Evolutionary conservation across 2,113 vertebrate species (phyloP).

Genomic region (Pachycephala philippinensis): DNA sequence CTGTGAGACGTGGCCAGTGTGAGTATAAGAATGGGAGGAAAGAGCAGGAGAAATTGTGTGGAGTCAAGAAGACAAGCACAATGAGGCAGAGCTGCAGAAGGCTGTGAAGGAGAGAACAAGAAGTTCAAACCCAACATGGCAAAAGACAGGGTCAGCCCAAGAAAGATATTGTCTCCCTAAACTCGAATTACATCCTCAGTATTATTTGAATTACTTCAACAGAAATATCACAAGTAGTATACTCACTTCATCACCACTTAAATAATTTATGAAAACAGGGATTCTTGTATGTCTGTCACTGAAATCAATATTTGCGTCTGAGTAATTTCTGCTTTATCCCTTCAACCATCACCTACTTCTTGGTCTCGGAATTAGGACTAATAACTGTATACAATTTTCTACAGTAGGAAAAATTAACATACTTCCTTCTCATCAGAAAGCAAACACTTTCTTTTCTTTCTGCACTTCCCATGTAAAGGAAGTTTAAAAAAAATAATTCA

Average conservation of each 20-base stretch:
- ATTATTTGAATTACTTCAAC: background rate
- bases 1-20: background rate
- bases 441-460: background rate
- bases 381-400: rapidly evolving
- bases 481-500: background rate
- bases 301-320: background rate
- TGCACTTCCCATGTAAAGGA: background rate
- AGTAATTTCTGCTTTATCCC: background rate
- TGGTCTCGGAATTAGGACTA: background rate
- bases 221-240: background rate
- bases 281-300: background rate
- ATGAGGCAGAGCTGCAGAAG: background rate
- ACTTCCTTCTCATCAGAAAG: background rate
- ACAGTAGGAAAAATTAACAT: background rate
- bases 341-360: background rate
- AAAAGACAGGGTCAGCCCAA: background rate
- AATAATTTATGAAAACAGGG: background rate
- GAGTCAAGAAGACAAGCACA: background rate
- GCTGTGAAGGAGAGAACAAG: background rate
- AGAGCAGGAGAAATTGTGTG: background rate
- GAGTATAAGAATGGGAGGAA: background rate
- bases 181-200: background rate
- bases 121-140: background rate
- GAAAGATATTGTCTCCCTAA: background rate
- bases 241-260: background rate